Percentiles rank a stretch among this genome's conserved stretches.
Evolutionary conservation across 2,888 invertebrate species (phyloP).

Genomic region (Eristalis arbustorum): DNA sequence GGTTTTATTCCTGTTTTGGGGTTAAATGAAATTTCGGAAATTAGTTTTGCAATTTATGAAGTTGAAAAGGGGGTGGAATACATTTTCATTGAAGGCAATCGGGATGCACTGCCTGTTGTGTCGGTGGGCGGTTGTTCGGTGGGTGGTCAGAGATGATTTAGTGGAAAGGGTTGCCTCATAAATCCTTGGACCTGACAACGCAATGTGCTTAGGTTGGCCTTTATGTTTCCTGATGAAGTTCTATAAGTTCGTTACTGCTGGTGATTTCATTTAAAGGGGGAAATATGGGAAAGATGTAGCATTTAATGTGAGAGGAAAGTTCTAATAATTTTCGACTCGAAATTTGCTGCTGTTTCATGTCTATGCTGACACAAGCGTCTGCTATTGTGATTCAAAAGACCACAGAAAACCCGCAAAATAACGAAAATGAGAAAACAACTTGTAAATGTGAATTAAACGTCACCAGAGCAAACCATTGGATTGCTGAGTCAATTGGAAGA

Average conservation of each 20-base stretch:
- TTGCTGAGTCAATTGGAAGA: too few relatives aligned
- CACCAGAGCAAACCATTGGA: too few relatives aligned
- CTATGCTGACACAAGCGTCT: too few relatives aligned
- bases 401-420: too few relatives aligned
- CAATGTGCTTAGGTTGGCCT: background rate
- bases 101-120: constrained; percentile 11
- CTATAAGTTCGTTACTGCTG: background rate
- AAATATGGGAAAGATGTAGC: too few relatives aligned
- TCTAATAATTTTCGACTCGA: background rate
- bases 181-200: background rate
- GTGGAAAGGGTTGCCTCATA: constrained; percentile 17
- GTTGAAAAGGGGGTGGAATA: constrained; percentile 59
- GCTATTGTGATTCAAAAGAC: too few relatives aligned
- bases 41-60: constrained; percentile 68
- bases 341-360: too few relatives aligned
- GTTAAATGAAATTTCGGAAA: constrained; percentile 70
- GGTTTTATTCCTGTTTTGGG: constrained; percentile 28
- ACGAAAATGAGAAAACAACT: too few relatives aligned
- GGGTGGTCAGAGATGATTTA: constrained; percentile 66
- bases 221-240: background rate
- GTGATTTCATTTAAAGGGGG: background rate
- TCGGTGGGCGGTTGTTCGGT: constrained; percentile 18
- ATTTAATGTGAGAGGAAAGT: too few relatives aligned
- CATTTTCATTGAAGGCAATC: constrained; percentile 46
- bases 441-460: too few relatives aligned